Evolutionary conservation across 2,888 invertebrate genomes (phyloP).

Genomic region (Spodoptera littoralis): DNA sequence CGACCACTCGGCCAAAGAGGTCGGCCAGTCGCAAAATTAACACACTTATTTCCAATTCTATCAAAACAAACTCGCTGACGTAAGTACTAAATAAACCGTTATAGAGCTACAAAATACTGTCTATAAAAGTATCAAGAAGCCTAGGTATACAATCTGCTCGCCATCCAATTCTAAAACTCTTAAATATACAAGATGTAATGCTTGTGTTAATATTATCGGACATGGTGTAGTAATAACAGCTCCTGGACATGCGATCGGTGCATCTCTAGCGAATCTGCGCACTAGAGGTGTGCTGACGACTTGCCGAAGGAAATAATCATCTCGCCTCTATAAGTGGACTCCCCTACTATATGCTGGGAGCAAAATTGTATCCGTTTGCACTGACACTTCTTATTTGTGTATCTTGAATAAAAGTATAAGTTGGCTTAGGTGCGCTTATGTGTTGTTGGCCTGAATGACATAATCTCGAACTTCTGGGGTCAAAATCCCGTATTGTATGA

Average conservation of each 20-base stretch:
- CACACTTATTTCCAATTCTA: background rate
- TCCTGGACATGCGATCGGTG: conserved; percentile 51
- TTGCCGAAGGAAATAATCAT: conserved; percentile 55
- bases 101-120: conserved; percentile 9
- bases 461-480: conserved; percentile 9
- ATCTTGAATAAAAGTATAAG: background rate
- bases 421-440: background rate
- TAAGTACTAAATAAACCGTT: conserved; percentile 15
- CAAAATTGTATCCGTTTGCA: background rate
- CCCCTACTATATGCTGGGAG: conserved; percentile 38
- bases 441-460: conserved; percentile 30
- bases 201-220: conserved; percentile 48
- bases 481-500: conserved; percentile 28
- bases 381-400: background rate
- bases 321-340: conserved; percentile 32
- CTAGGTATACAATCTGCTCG: conserved; percentile 35
- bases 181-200: conserved; percentile 50
- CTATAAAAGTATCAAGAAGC: conserved; percentile 32
- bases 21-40: too few species aligned
- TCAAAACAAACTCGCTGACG: background rate
- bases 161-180: conserved; percentile 40
- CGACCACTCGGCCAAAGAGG: too few species aligned
- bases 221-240: conserved; percentile 52
- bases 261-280: conserved; percentile 23
- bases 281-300: conserved; percentile 40